Evolutionary conservation across 2,888 invertebrate genomes (phyloP).

Genomic region (Boloria selene): DNA sequence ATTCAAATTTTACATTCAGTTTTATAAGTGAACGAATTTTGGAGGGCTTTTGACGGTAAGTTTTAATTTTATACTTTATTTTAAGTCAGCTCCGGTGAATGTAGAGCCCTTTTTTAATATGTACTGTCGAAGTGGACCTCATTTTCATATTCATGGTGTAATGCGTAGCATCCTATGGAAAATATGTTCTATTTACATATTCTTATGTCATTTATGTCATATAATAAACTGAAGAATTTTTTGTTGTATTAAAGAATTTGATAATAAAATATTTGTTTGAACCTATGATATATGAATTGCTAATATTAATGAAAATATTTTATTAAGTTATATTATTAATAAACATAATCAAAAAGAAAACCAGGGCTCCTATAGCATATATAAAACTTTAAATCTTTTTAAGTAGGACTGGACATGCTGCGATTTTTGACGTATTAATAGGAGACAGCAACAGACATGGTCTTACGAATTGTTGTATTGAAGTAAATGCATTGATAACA

Average conservation of each 20-base stretch:
- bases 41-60: slow-evolving; percentile 41
- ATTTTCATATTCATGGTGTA: slow-evolving; percentile 47
- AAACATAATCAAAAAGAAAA: too few relatives aligned
- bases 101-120: slow-evolving; percentile 18
- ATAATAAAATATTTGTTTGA: too few relatives aligned
- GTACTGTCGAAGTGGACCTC: slow-evolving; percentile 34
- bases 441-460: not conserved
- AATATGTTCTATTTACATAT: not conserved
- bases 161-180: slow-evolving; percentile 32
- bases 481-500: not conserved
- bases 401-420: not conserved
- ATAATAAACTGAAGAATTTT: not conserved
- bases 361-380: too few relatives aligned
- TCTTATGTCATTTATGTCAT: not conserved
- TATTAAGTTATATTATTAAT: too few relatives aligned
- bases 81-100: not conserved
- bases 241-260: too few relatives aligned
- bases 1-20: slow-evolving; percentile 38
- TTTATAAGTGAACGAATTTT: slow-evolving; percentile 48
- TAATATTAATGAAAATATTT: too few relatives aligned
- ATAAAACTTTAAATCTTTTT: too few relatives aligned
- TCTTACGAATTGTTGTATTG: not conserved
- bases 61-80: slow-evolving; percentile 20
- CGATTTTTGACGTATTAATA: not conserved
- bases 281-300: too few relatives aligned